These are phyloP conservation scores for Norana najaformis DNA, from an alignment of 2,888 invertebrate genomes.

Conservation along the genomic window DNA sequence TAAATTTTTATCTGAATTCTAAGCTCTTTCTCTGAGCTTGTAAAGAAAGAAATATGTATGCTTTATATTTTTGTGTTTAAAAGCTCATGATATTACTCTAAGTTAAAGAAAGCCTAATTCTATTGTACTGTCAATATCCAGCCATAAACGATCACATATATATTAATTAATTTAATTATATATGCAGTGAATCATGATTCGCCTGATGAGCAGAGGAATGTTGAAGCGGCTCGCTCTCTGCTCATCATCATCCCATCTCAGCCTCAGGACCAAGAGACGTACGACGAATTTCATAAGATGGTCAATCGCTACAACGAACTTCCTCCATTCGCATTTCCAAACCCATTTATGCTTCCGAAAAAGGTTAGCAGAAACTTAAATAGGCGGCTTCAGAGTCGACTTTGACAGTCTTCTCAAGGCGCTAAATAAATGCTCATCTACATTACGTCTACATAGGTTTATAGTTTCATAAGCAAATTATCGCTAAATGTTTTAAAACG, in stretches of 20 bases:
- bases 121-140: too few species aligned
- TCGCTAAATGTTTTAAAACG: too few species aligned
- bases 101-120: too few species aligned
- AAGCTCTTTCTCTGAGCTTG: too few species aligned
- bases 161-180: neutral
- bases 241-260: constrained; percentile 87
- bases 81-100: too few species aligned
- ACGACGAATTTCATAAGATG: constrained; percentile 75
- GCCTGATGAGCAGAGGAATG: constrained; percentile 47
- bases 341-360: constrained; percentile 63
- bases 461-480: too few species aligned
- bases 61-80: too few species aligned
- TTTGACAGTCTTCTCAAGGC: neutral
- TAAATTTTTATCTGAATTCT: too few species aligned
- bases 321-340: constrained; percentile 79
- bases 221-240: constrained; percentile 73
- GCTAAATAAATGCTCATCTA: neutral
- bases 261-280: constrained; percentile 68
- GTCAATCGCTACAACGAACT: constrained; percentile 79
- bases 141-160: neutral
- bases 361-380: constrained; percentile 36
- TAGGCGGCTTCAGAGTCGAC: neutral
- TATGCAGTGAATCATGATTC: constrained; percentile 49
- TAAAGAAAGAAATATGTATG: too few species aligned
- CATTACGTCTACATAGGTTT: too few species aligned